Base-by-base conservation (phyloP, 92 coral and sea anemone species). In the Micromussa lordhowensis region DNA sequence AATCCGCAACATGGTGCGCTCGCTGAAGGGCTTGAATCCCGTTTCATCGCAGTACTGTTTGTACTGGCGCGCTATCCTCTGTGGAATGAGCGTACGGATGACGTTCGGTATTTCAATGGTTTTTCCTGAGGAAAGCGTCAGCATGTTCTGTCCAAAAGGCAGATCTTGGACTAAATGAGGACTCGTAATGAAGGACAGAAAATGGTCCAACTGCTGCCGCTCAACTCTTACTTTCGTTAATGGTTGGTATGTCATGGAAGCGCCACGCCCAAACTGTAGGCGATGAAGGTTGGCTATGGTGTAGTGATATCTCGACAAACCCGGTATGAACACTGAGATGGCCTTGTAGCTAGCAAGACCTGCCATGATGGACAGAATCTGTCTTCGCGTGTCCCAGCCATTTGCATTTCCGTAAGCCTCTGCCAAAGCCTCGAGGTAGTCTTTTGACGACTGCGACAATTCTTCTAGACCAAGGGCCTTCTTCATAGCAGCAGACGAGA, bases 281-380 rank as follows among this genome's bases (percentile, higher is more conserved):
- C 89, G 92, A 79, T 84, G 89, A 79, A 77, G 89, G 53, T 89
- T 89, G 38, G 79, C 69, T 14, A 88, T 26, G n/a, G 83, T 82
- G 77, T 59, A 88, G 28, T 83, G 73, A 74, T 82, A 88, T 82
- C 83, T 82, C 35, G 82, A 82, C 38, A 76, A 49, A 74, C 91
- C 84, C 36, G 85, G 71, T 40, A 71, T 70, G 34, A 83, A 83
- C 26, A 79, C 51, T 4, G 87, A 64, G 68, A 84, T 89, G 30
- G 49, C 89, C 13, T 61, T 89, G 68, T 29, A 89, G 40, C 53
- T 40, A 34, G 81, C 80, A 84, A 89, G 89, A 2, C 80, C 84
- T 19, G 85, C 63, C 92, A 83, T 89, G 64, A 75, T 75, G 0
- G 92, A 89, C 30, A 82, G 26, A 38, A 76, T 77, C 30, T 86